Evolutionary conservation across 2,113 vertebrate species (phyloP).

Genomic region (Isichthys henryi): DNA sequence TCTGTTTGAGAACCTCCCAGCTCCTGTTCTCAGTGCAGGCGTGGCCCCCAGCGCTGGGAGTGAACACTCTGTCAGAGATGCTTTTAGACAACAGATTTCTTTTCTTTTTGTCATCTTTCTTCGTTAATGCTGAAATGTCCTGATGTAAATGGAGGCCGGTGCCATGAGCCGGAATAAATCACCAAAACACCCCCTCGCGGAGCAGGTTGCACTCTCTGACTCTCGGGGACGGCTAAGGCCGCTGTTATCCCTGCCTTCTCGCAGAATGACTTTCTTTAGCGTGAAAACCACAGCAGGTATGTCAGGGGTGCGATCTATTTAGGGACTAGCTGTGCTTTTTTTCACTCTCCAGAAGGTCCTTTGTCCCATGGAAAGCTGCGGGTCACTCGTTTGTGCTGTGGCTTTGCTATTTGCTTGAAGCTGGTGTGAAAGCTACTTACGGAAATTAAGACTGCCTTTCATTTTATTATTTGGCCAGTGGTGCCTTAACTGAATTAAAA

Average conservation of each 20-base stretch:
- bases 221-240: not conserved
- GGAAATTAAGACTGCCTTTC: not conserved
- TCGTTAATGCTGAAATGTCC: not conserved
- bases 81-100: not conserved
- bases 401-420: not conserved
- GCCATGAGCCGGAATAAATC: not conserved
- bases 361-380: not conserved
- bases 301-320: not conserved
- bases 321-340: not conserved
- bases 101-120: not conserved
- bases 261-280: not conserved
- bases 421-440: not conserved
- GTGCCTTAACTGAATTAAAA: not conserved
- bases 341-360: not conserved
- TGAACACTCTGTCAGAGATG: not conserved
- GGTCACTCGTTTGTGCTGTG: not conserved
- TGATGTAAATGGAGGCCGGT: not conserved
- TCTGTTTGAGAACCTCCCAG: not conserved
- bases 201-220: not conserved
- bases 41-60: not conserved
- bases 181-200: not conserved
- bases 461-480: not conserved
- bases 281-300: conserved; percentile 5
- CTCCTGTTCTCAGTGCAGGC: not conserved
- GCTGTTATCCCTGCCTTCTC: not conserved